A percentile compares a stretch with the other conserved stretches of the same genome.
Conservation (phyloP, 2,113 vertebrate genomes). For the Rhynchomys soricoides region DNA sequence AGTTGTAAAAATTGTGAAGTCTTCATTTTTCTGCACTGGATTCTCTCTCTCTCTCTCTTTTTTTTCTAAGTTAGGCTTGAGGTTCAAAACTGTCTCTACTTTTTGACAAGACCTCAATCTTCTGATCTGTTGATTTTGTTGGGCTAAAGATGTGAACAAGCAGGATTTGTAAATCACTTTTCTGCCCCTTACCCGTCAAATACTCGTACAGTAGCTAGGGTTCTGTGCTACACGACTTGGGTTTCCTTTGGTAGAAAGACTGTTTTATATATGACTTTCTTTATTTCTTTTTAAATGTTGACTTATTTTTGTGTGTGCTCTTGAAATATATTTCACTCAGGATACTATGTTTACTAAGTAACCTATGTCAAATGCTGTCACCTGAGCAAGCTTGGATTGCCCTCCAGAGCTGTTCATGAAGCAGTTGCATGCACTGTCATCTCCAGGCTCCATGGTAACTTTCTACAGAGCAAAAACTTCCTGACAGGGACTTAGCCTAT, state of each 20-base stretch:
- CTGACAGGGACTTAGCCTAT: neutral
- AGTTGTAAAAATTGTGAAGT: neutral
- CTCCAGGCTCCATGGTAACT: neutral
- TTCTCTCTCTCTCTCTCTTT: neutral
- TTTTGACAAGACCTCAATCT: neutral
- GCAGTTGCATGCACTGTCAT: neutral
- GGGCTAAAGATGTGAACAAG: neutral
- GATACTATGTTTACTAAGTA: neutral
- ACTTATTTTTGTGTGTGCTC: neutral
- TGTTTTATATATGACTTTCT: neutral
- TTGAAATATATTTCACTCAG: neutral
- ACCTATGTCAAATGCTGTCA: fast-evolving
- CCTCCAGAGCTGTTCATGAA: neutral
- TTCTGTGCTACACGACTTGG: neutral
- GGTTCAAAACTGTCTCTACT: neutral
- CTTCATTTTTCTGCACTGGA: neutral
- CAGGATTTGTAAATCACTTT: neutral
- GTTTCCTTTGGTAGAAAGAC: neutral
- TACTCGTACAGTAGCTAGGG: neutral
- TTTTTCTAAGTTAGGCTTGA: neutral
- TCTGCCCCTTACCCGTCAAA: neutral
- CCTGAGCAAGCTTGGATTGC: neutral
- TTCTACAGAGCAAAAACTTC: neutral
- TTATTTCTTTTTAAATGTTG: neutral
- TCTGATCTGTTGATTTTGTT: neutral